Conservation (phyloP, 2,797 vertebrate species). For the Neosalanx taihuensis region DNA sequence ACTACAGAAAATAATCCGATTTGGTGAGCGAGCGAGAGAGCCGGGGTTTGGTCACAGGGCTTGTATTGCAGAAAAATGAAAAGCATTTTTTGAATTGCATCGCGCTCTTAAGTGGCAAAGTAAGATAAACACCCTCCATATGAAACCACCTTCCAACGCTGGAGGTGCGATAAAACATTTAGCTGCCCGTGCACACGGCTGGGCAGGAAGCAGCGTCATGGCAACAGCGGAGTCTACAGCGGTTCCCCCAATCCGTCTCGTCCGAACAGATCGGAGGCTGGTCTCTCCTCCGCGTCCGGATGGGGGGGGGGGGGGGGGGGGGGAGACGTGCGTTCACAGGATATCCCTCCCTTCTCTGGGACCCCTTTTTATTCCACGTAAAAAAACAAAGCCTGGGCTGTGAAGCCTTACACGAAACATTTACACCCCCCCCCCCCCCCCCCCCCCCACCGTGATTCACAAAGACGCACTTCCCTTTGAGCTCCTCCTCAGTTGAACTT, state of each 20-base stretch:
- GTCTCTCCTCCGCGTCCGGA: background rate
- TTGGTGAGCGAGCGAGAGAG: constrained; percentile 13
- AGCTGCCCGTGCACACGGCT: constrained; percentile 29
- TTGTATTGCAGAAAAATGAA: constrained; percentile 30
- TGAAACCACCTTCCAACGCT: constrained; percentile 23
- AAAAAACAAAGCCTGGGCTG: background rate
- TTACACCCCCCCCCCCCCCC: too few relatives aligned
- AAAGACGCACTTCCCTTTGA: background rate
- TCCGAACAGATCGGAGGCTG: background rate
- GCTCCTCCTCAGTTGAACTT: background rate
- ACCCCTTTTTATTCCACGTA: background rate
- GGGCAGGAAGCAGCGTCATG: constrained; percentile 45
- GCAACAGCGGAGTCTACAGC: constrained; percentile 20
- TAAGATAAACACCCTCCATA: constrained; percentile 19
- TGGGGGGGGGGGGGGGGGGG: background rate
- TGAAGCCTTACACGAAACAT: background rate
- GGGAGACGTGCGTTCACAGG: background rate
- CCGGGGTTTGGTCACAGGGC: constrained; percentile 3
- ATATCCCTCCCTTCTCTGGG: too few relatives aligned
- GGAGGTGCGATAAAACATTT: constrained; percentile 50
- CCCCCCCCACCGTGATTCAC: background rate
- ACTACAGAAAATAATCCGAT: background rate
- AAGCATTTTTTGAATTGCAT: constrained; percentile 36
- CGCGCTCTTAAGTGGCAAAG: constrained; percentile 29
- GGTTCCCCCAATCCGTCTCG: background rate